Base-by-base conservation (phyloP, 2,113 vertebrate genomes). In the Paraplagusia blochii region DNA sequence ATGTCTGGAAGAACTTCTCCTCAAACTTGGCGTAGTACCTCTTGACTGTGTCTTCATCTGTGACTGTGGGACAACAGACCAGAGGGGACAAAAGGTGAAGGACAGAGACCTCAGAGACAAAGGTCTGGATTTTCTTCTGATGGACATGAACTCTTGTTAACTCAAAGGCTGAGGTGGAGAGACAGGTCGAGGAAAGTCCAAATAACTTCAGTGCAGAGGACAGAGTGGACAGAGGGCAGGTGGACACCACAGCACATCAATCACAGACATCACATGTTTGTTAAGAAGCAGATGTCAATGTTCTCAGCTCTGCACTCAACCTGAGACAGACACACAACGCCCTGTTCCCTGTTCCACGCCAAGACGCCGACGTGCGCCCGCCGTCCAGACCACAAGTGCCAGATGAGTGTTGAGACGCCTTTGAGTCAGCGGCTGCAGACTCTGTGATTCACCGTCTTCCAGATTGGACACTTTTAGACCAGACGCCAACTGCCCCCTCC, bases 11-110 rank as follows among this genome's bases (percentile, higher is more conserved):
- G 90, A 99, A 99, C 83, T 94, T 98, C 88, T 99, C 97, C 88
- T 99, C 96, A 88, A 99, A 97, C 71, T 95, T 98, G 90, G 97
- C 97, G 84, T 96, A 99, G 89, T 96, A 99, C 36, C 97, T 90
- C 89, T 98, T 98, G 55, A 96, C 93, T 0, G 93, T 97, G 58
- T 98, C 95, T 46, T 99, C 96, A 79, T 99, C 96, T 70, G 95
- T 95, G 76, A 97, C 96, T 99, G 72, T 3, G 58, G 2, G 40
- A 42, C 9, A 39, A 40, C 1, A 76, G 2, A 74, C 0, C 2
- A 14, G 12, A 6, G 22, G 22, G 22, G 22, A 29, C 22, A 29
- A 6, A 29, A 6, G 22, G 22, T 4, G 22, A 29, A 6, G 22
- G 22, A 29, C 22, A 29, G 22, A 29, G 22, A 29, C 6, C n/a